Evolutionary conservation across 2,888 invertebrate genomes (phyloP), one percentile per base, ranked within the genome.

Genomic region (Vanessa cardui): DNA sequence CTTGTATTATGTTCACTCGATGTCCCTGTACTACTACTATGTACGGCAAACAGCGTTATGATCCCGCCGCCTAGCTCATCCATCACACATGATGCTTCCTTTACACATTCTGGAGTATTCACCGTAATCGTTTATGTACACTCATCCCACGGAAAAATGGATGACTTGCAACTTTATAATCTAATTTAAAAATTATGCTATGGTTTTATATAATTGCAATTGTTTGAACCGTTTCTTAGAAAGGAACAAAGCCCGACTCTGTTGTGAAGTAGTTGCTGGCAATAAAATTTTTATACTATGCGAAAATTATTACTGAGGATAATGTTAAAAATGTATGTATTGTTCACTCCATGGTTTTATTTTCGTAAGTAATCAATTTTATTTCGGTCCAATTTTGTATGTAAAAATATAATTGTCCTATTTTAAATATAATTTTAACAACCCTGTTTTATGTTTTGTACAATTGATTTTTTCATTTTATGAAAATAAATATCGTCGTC

Each of bases 1-100:
- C n/a, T 26, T 6, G 26, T 16, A 7, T 31, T 31, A 21, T 39
- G 4, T 12, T 12, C 4, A 39, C 39, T 31, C 9, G 18, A n/a
- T 39, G 33, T 12, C 18, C 52, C 5, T 4, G 39, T 46, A 52
- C 45, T 44, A n/a, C n/a, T n/a, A n/a, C n/a, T n/a, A n/a, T n/a
- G n/a, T n/a, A 52, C 16, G 52, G 39, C 47, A 49, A 56, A 61
- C 45, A 47, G 45, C 58, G 66, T 46, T 64, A 46, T 50, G 50
- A 44, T 54, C 49, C 63, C 47, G 47, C 33, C 44, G 46, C 47
- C 21, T 58, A 62, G 47, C 62, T 63, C 72, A 74, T 74, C 73
- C 66, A 72, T 74, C 72, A 73, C 60, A 62, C 47, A 52, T 64
- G 73, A 66, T 69, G 64, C 64, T 65, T 62, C 69, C 68, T 72